A percentile compares a stretch with the other conserved stretches of the same genome.
Evolutionary conservation across 1,140 invertebrate genomes (phyloP).

Genomic region (Heterodera schachtii): DNA sequence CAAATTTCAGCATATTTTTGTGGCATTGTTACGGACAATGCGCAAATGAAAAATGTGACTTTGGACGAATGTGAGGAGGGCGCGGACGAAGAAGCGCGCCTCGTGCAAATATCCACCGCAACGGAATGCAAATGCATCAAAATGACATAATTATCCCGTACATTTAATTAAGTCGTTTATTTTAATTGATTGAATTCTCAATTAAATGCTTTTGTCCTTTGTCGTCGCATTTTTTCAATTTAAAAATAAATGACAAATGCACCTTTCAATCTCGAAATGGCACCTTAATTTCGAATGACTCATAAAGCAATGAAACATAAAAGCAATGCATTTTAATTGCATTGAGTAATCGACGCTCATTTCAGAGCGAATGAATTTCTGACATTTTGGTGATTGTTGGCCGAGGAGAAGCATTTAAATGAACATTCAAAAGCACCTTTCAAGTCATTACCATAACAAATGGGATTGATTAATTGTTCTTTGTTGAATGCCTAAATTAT

Average conservation of each 20-base stretch:
- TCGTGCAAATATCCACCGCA: constrained; percentile 41
- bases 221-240: neutral
- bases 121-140: constrained; percentile 41
- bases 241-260: neutral
- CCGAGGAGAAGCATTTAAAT: neutral
- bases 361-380: neutral
- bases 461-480: no score
- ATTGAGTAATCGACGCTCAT: neutral
- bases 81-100: constrained; percentile 31
- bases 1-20: constrained; percentile 20
- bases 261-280: no score
- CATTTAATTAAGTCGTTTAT: neutral
- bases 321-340: neutral
- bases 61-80: constrained; percentile 41
- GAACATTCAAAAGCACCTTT: neutral
- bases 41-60: constrained; percentile 32
- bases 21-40: neutral
- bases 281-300: no score
- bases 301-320: no score
- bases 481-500: neutral
- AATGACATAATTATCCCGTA: neutral
- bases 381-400: neutral
- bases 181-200: neutral
- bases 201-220: neutral
- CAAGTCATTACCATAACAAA: neutral